Base-by-base conservation (phyloP, 2,797 vertebrate species). In the Lerista edwardsae region DNA sequence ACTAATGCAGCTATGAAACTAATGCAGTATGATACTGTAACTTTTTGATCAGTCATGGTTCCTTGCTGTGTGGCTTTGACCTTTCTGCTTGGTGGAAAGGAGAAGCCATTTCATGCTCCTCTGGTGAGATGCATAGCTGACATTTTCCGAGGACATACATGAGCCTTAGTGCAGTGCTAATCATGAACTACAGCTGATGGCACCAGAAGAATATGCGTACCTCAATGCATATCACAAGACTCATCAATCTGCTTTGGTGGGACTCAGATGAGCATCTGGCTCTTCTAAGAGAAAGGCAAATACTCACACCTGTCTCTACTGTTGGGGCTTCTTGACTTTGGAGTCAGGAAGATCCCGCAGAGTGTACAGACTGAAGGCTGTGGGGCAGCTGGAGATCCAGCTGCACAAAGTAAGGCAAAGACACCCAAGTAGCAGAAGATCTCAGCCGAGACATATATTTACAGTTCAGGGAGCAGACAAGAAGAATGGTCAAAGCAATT, bases 11-110 rank as follows among this genome's bases (percentile, higher is more conserved):
- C n/a, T 64, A n/a, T n/a, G n/a, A n/a, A n/a, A n/a, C n/a, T n/a
- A n/a, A n/a, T n/a, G 0, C 68, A 78, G 19, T 19, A 14, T 47
- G 47, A 41, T 68, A 61, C 27, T 27, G 71, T 79, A 82, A 19
- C 47, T 83, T 86, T 64, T 51, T 75, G 79, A 64, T 79, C 64
- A 79, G 39, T 31, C 44, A 19, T 6, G 75, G 17, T 81, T 86
- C 72, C 29, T 27, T 79, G 85, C 44, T 84, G 55, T 31, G 67
- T 84, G 29, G 14, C 69, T 62, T 14, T 44, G 7, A 64, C 85
- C 76, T 41, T 34, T 64, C 7, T 36, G 41, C 44, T 65, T 80
- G 76, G 69, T 12, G 67, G 69, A 68, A 83, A 68, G 57, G 62
- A 81, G 68, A 69, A 86, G 57, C 14, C 21, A 73, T 39, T 69